Evolutionary conservation across 1,140 invertebrate species (phyloP).

Genomic region (Nomia melanderi): DNA sequence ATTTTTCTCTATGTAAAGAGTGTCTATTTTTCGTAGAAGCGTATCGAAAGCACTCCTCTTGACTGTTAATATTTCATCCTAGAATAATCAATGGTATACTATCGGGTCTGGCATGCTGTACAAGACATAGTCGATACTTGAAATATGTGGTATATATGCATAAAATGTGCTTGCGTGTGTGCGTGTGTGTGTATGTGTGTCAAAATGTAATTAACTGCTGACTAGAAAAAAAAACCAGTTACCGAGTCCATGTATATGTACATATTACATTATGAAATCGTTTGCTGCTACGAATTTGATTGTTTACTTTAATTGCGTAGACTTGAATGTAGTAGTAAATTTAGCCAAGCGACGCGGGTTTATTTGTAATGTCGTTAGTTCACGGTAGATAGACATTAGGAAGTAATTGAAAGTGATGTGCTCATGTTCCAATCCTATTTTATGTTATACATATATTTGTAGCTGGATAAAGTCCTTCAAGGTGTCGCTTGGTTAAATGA

Average conservation of each 20-base stretch:
- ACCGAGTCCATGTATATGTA: neutral
- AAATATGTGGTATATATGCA: constrained; percentile 1
- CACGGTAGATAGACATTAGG: neutral
- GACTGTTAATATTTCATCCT: constrained; percentile 31
- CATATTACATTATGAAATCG: neutral
- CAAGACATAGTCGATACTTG: constrained; percentile 23
- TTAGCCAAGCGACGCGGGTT: constrained; percentile 44
- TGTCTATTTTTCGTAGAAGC: constrained; percentile 18
- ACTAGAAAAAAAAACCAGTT: constrained; percentile 27
- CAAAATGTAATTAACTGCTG: constrained; percentile 36
- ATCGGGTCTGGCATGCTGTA: constrained; percentile 22
- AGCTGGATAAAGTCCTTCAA: neutral
- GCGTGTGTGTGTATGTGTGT: constrained; percentile 30
- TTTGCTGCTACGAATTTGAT: constrained; percentile 23
- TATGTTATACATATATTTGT: neutral
- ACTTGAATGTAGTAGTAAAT: constrained; percentile 7
- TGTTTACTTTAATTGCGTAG: constrained; percentile 17
- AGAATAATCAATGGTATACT: constrained; percentile 19
- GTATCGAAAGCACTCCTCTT: neutral
- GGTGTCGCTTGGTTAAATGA: constrained; percentile 51
- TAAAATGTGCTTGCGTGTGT: constrained; percentile 22
- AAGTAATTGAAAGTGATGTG: neutral
- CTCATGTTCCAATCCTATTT: neutral
- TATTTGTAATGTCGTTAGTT: neutral
- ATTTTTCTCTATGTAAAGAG: constrained; percentile 29